phyloP scores from a whole-genome alignment of 2,888 invertebrate genomes.

The Dicyrtoma fusca region DNA sequence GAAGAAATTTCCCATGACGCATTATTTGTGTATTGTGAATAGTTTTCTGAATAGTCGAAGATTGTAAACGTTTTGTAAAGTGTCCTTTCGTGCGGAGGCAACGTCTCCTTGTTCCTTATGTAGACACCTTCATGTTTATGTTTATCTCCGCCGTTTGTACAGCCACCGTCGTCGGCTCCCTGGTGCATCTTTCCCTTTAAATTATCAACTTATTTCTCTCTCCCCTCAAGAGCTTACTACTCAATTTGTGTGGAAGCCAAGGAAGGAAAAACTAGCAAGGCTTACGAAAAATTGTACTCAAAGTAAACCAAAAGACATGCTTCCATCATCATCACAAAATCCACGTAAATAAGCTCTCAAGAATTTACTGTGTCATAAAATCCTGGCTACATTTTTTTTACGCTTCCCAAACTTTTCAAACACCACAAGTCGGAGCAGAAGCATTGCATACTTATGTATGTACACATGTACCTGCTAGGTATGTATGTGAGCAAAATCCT shows the following conservation, averaged over 20 bases:
- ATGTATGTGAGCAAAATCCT: neutral
- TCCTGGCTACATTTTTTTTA: neutral
- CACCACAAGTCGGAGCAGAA: no score
- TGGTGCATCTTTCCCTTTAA: constrained; percentile 20
- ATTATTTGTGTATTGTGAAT: neutral
- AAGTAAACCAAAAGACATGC: constrained; percentile 6
- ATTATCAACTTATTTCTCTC: constrained; percentile 9
- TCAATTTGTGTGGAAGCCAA: constrained; percentile 7
- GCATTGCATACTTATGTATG: no score
- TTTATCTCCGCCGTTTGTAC: constrained; percentile 3
- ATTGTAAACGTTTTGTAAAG: neutral
- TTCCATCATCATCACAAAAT: constrained; percentile 29
- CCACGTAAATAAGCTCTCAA: neutral
- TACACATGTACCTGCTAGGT: no score
- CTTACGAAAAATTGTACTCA: no score
- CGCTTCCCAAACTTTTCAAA: no score
- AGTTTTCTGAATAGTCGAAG: neutral
- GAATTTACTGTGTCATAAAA: constrained; percentile 23
- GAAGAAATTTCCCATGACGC: constrained; percentile 15
- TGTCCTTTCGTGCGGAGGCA: neutral
- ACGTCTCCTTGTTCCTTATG: constrained; percentile 1
- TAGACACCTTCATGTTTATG: constrained; percentile 22
- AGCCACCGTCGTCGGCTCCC: no score
- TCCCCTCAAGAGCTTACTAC: neutral
- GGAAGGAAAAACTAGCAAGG: neutral